phyloP scores from a whole-genome alignment of 1,140 invertebrate genomes.

The Euborellia annulipes region DNA sequence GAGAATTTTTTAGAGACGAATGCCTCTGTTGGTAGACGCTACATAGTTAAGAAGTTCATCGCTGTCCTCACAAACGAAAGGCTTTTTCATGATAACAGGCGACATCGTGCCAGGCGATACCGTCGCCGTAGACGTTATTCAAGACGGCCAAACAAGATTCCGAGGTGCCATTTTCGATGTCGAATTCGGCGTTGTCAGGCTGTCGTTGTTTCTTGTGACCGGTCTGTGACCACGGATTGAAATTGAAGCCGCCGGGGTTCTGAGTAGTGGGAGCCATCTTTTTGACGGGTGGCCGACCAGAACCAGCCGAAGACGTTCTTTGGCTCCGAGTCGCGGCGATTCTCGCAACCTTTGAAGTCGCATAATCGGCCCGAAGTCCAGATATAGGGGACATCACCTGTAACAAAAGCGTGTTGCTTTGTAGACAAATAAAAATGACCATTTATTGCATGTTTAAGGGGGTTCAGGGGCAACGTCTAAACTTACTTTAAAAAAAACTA shows the following conservation, averaged over 20 bases:
- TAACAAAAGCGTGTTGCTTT: too few relatives aligned
- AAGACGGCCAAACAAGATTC: conserved; percentile 68
- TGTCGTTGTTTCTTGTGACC: conserved; percentile 76
- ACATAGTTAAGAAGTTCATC: conserved; percentile 73
- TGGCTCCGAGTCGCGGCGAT: conserved; percentile 67
- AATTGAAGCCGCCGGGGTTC: conserved; percentile 45
- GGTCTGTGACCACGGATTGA: conserved; percentile 75
- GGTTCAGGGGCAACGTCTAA: too few relatives aligned
- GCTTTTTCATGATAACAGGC: conserved; percentile 85
- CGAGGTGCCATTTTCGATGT: conserved; percentile 73
- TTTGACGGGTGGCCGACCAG: conserved; percentile 77
- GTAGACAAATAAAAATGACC: too few relatives aligned
- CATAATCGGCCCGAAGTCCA: conserved; percentile 82
- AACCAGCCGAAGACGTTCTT: conserved; percentile 78
- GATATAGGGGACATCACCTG: conserved; percentile 80
- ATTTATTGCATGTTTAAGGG: too few relatives aligned
- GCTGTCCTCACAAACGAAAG: conserved; percentile 74
- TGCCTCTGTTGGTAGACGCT: conserved; percentile 57
- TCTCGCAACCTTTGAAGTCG: conserved; percentile 84
- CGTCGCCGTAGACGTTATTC: conserved; percentile 84
- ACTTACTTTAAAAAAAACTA: too few relatives aligned
- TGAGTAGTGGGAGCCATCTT: conserved; percentile 73
- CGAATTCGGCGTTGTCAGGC: conserved; percentile 82
- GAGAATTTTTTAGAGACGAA: conserved; percentile 44
- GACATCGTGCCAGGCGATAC: conserved; percentile 82